Conservation (phyloP, 2,113 vertebrate genomes). For the Jacana jacana region DNA sequence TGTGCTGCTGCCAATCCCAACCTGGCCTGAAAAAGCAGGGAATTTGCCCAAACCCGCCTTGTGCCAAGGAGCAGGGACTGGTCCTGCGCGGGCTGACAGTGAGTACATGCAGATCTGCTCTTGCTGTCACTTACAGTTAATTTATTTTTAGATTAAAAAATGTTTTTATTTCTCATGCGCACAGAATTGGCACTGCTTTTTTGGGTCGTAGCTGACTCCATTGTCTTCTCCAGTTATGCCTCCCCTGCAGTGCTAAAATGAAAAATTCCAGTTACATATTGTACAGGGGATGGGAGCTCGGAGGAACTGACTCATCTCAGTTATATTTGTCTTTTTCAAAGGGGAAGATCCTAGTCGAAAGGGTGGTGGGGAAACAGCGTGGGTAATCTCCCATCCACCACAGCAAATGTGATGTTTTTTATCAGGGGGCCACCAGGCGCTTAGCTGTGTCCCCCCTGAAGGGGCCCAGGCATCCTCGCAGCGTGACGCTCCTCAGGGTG, state of each 20-base stretch:
- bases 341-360: background rate
- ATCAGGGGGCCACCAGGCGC: background rate
- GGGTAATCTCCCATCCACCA: background rate
- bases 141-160: slow-evolving; percentile 39
- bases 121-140: background rate
- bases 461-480: accelerated
- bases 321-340: background rate
- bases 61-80: background rate
- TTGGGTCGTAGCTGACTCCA: slow-evolving; percentile 28
- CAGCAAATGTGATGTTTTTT: background rate
- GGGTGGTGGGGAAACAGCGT: background rate
- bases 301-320: slow-evolving; percentile 57
- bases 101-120: background rate
- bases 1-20: background rate
- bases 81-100: background rate
- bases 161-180: slow-evolving; percentile 14
- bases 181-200: background rate
- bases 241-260: slow-evolving; percentile 38
- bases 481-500: background rate
- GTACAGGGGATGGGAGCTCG: background rate
- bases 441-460: accelerated
- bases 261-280: slow-evolving; percentile 34
- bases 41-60: background rate
- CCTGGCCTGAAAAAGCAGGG: background rate
- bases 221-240: slow-evolving; percentile 43